Base-by-base conservation (phyloP, 2,113 vertebrate genomes). In the Alligator mississippiensis region DNA sequence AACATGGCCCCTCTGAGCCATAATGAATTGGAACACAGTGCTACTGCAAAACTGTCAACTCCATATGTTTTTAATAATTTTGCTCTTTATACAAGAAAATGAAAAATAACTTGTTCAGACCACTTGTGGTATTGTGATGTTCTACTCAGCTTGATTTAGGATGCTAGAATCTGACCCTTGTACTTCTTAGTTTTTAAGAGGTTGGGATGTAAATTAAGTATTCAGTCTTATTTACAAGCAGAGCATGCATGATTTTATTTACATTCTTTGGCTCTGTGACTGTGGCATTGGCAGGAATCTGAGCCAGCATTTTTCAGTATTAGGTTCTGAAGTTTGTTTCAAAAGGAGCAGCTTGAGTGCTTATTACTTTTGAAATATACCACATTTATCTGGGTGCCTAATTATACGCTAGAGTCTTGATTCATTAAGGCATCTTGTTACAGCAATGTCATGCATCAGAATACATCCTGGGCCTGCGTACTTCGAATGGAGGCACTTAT, bases 281-380 rank as follows among this genome's bases (percentile, higher is more conserved):
- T 63, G 22, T 68, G 60, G 15, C 47, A 24, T 17, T 90, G 79
- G 11, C 38, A 89, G 60, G 87, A 91, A 87, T 66, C 63, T 72
- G 75, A 34, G 5, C 82, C 38, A 14, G 16, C 47, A 9, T 3
- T 6, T 80, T 91, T 87, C 89, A 89, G 27, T 64, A n/a, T 58
- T 80, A 57, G 64, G 4, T 84, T 9, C 30, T 34, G 38, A 72
- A 38, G 68, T 72, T 72, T 21, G 22, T 72, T 72, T 91, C 47
- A 27, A 82, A 16, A 77, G 93, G 61, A 47, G 72, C 34, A 82
- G 54, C 28, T 47, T 94, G 64, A 91, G 59, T 18, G 11, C 75
- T 90, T 91, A 47, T 80, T 88, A n/a, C 82, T 94, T 91, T 90
- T 75, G 77, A 93, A 85, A 34, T 0, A 15, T 80, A 3, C 47